A percentile compares a stretch with the other conserved stretches of the same genome.
phyloP scores from a whole-genome alignment of 2,888 invertebrate species.

The Myopa tessellatipennis region DNA sequence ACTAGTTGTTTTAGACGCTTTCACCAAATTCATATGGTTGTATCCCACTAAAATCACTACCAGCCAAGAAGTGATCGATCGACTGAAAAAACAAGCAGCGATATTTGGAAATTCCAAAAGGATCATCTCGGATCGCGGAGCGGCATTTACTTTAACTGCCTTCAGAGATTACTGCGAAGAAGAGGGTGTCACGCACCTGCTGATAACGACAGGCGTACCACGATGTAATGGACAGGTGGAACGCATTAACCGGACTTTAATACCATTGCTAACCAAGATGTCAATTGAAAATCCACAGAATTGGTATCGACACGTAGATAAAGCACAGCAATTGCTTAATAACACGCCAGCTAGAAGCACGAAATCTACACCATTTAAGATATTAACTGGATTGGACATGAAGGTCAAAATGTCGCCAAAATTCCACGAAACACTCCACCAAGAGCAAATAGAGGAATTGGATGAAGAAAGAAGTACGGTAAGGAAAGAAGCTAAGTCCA shows the following conservation, averaged over 20 bases:
- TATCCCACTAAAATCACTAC: too few species aligned
- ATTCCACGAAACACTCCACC: neutral
- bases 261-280: conserved; percentile 13
- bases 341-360: neutral
- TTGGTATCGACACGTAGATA: neutral
- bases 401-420: neutral
- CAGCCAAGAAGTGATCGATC: too few species aligned
- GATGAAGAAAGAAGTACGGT: conserved; percentile 2
- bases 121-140: conserved; percentile 23
- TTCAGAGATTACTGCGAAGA: conserved; percentile 21
- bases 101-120: conserved; percentile 17
- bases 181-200: conserved; percentile 45
- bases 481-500: neutral
- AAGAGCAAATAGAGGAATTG: conserved; percentile 14
- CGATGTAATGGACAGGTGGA: conserved; percentile 58
- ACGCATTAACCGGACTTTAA: conserved; percentile 44
- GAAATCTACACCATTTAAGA: neutral
- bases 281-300: conserved; percentile 6
- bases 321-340: conserved; percentile 9
- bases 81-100: too few species aligned
- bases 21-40: too few species aligned
- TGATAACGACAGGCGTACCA: conserved; percentile 45
- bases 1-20: too few species aligned
- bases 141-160: conserved; percentile 16
- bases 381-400: conserved; percentile 2